phyloP scores from a whole-genome alignment of 2,797 vertebrate species.

The Pangasius sanitwongsei region DNA sequence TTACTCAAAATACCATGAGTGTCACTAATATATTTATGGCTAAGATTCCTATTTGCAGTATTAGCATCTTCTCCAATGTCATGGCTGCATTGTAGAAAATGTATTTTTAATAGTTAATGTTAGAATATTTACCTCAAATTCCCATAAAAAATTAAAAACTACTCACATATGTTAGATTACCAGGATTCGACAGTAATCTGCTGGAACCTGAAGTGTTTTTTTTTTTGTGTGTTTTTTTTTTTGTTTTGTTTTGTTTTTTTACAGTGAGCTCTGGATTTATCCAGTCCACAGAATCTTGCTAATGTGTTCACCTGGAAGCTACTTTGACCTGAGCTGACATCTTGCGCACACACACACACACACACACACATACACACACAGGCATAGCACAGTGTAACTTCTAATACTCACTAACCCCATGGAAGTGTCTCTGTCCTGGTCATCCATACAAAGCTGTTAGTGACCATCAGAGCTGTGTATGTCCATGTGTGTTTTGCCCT shows the following conservation, averaged over 20 bases:
- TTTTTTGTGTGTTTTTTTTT: neutral
- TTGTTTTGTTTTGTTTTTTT: neutral
- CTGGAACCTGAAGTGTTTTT: neutral
- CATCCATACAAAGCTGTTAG: conserved; percentile 12
- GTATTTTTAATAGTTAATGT: neutral
- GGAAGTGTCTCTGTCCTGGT: conserved; percentile 8
- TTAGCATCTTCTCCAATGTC: neutral
- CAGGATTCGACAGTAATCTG: neutral
- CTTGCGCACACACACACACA: conserved; percentile 13
- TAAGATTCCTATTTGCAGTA: neutral
- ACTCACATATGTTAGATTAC: neutral
- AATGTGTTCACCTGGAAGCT: conserved; percentile 37
- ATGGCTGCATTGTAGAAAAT: neutral
- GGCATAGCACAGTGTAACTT: neutral
- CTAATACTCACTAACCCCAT: neutral
- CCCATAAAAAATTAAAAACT: neutral
- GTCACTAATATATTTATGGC: neutral
- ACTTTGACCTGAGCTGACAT: conserved; percentile 38
- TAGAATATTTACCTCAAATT: neutral
- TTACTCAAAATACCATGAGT: neutral
- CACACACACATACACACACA: neutral
- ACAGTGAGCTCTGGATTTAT: neutral
- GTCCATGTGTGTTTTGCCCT: conserved; percentile 26
- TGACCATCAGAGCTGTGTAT: neutral
- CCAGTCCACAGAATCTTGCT: conserved; percentile 12